Evolutionary conservation across 2,797 vertebrate species (phyloP), one percentile per base, ranked within the genome.

Genomic region (Paedocypris micromegethes): DNA sequence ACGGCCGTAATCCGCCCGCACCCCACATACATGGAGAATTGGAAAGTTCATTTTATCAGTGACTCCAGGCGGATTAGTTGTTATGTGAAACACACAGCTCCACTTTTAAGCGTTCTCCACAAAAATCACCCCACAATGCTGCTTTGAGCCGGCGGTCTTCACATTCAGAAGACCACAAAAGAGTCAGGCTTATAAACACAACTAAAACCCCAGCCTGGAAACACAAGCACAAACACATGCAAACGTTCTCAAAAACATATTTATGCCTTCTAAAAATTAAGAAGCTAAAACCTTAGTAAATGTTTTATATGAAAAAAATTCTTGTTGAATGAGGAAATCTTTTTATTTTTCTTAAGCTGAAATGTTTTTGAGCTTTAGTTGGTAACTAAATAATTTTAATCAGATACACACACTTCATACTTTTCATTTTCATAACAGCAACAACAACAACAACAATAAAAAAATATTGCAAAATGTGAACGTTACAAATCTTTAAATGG

Each of bases 51-150:
- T 70, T 70, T 78, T 64, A 72, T 75, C 67, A 67, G 59, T 77
- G 73, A 70, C 71, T 77, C 63, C 64, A 80, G 77, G 76, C 68
- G 56, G 75, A 78, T 70, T 66, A 68, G 69, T 79, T 80, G 77
- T 70, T 80, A 78, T 79, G 76, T 69, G 77, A 74, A 76, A 72
- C 79, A 78, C 81, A 80, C 56, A 68, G 72, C 63, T 48, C 58
- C 70, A 69, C 69, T 79, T 67, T 56, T 81, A 63, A 67, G 72
- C 67, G 75, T 78, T 77, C 81, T 58, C 57, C 72, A 79, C 77
- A 81, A 23, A 23, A 76, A 82, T 73, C 72, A 41, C 56, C 70
- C 52, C 66, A 56, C 75, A 74, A 68, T 76, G 66, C 54, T 67
- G 56, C 62, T 68, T 70, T 72, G 66, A 70, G 59, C 46, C 9